A percentile compares a stretch with the other conserved stretches of the same genome.
Evolutionary conservation across 2,797 vertebrate species (phyloP).

Genomic region (Gephyroberyx darwinii): DNA sequence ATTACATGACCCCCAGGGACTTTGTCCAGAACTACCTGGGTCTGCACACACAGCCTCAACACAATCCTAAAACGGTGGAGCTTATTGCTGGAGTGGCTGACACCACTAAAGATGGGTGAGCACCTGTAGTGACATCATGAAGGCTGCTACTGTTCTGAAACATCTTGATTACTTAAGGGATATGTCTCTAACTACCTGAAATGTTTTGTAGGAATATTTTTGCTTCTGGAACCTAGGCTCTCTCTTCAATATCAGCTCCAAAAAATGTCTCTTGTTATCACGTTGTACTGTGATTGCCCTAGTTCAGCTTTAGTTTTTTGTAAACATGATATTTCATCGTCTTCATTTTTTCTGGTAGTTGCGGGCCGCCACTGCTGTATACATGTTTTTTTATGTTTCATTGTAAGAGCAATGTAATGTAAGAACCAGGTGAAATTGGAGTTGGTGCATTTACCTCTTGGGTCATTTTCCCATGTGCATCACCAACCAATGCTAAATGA

Average conservation of each 20-base stretch:
- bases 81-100: constrained; percentile 96
- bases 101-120: constrained; percentile 99
- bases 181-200: neutral
- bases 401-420: constrained; percentile 9
- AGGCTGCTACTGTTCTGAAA: constrained; percentile 1
- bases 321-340: constrained; percentile 4
- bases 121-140: neutral
- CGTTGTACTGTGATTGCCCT: neutral
- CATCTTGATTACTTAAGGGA: neutral
- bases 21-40: constrained; percentile 96
- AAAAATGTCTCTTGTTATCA: constrained; percentile 14
- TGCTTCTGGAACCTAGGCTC: neutral
- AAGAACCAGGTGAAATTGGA: constrained; percentile 20
- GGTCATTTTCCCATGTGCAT: neutral
- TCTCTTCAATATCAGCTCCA: constrained; percentile 2
- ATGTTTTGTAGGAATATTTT: neutral
- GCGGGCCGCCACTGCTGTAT: neutral
- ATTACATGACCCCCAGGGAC: constrained; percentile 94
- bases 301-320: neutral
- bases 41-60: constrained; percentile 87
- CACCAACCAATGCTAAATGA: too few relatives aligned
- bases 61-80: constrained; percentile 94
- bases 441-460: constrained; percentile 27
- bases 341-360: neutral
- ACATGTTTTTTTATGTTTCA: neutral